Conservation (phyloP, 2,797 vertebrate genomes). For the Coranthus polyacanthus region DNA sequence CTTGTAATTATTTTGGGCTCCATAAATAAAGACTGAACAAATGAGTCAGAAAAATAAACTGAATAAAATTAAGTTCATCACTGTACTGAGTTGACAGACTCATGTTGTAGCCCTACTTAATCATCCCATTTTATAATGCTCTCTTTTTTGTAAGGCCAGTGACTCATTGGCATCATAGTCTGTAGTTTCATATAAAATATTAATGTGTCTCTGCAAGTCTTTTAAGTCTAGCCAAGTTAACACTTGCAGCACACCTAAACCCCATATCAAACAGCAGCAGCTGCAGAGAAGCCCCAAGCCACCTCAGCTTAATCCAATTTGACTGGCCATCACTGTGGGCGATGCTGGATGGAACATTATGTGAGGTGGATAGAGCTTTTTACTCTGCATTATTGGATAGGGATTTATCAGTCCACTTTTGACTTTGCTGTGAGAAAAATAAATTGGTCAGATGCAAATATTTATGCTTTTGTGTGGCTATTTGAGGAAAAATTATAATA, state of each 20-base stretch:
- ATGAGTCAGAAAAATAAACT: slow-evolving; percentile 36
- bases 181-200: slow-evolving; percentile 75
- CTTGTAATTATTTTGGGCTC: slow-evolving; percentile 7
- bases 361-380: slow-evolving; percentile 82
- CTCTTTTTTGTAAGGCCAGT: slow-evolving; percentile 65
- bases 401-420: slow-evolving; percentile 79
- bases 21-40: background rate
- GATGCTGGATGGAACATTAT: slow-evolving; percentile 83
- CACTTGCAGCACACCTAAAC: slow-evolving; percentile 86
- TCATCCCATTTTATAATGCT: slow-evolving; percentile 47
- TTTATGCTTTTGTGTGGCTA: slow-evolving; percentile 42
- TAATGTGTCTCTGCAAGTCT: slow-evolving; percentile 77
- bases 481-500: slow-evolving; percentile 52
- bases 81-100: slow-evolving; percentile 24
- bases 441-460: slow-evolving; percentile 67
- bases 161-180: slow-evolving; percentile 66
- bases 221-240: slow-evolving; percentile 84
- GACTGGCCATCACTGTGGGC: slow-evolving; percentile 87
- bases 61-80: slow-evolving; percentile 26
- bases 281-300: slow-evolving; percentile 85
- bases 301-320: slow-evolving; percentile 88
- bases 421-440: slow-evolving; percentile 64
- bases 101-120: slow-evolving; percentile 29
- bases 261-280: slow-evolving; percentile 87
- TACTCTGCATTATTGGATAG: slow-evolving; percentile 77